These are phyloP conservation scores for Steinernema carpocapsae DNA, from an alignment of 2,888 invertebrate genomes.

Conservation along the genomic window DNA sequence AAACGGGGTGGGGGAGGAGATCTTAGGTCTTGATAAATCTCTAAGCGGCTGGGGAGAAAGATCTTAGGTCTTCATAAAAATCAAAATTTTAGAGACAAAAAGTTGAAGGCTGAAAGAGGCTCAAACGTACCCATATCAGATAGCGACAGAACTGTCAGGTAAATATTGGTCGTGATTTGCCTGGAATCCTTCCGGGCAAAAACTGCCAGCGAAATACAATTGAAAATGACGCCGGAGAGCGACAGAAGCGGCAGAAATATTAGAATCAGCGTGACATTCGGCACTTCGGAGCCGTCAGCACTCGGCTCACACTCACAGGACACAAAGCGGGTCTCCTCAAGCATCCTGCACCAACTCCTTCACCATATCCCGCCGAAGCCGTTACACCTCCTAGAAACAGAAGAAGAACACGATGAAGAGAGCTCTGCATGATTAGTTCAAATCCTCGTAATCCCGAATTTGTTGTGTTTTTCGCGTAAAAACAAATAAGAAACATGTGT, in stretches of 20 bases:
- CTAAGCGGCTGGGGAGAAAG: too few relatives aligned
- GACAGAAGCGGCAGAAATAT: conserved; percentile 26
- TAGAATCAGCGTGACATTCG: conserved; percentile 22
- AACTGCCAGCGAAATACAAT: conserved; percentile 12
- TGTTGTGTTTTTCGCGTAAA: neutral
- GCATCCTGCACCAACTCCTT: neutral
- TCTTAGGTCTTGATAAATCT: too few relatives aligned
- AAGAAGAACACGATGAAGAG: neutral
- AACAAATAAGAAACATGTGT: neutral
- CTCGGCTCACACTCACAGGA: conserved; percentile 20
- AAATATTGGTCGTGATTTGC: neutral
- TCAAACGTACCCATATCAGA: conserved; percentile 20
- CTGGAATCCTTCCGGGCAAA: neutral
- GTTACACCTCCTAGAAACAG: neutral
- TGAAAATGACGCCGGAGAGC: conserved; percentile 27
- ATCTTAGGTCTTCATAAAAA: too few relatives aligned
- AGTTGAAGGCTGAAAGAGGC: too few relatives aligned
- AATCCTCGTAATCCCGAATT: conserved; percentile 3
- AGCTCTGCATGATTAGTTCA: neutral
- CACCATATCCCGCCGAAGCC: neutral
- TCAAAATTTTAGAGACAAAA: too few relatives aligned
- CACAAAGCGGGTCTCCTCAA: neutral
- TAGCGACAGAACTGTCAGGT: conserved; percentile 18
- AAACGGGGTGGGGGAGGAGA: neutral
- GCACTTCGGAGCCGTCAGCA: conserved; percentile 20